Percentiles rank a stretch among this genome's conserved stretches.
Evolutionary conservation across 1,140 invertebrate species (phyloP).

Genomic region (Coenobita brevimanus): DNA sequence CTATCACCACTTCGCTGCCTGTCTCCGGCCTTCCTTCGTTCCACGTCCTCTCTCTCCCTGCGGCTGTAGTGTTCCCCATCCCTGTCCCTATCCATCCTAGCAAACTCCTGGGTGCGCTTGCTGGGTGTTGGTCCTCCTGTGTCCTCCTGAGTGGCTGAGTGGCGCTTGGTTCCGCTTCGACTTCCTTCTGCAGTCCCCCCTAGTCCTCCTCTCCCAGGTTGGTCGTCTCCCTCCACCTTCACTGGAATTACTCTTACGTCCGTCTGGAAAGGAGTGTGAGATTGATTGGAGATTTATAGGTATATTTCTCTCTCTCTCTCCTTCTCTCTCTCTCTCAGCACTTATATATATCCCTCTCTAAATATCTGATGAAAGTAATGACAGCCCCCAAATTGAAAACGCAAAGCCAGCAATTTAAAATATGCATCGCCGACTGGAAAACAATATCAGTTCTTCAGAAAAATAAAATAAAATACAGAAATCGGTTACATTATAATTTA

Average conservation of each 20-base stretch:
- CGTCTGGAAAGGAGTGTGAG: conserved; percentile 53
- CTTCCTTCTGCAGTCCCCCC: background rate
- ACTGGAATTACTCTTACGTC: conserved; percentile 69
- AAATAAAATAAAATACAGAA: too few relatives aligned
- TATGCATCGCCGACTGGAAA: too few relatives aligned
- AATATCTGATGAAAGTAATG: too few relatives aligned
- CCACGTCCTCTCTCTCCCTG: background rate
- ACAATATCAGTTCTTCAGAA: background rate
- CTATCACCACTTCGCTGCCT: too few relatives aligned
- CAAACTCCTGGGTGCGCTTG: conserved; percentile 46
- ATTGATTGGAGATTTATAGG: too few relatives aligned
- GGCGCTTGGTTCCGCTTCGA: conserved; percentile 46
- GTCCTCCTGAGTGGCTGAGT: conserved; percentile 36
- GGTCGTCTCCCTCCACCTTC: conserved; percentile 50
- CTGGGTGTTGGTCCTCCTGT: conserved; percentile 50
- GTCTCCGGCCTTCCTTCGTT: too few relatives aligned
- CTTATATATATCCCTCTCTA: too few relatives aligned
- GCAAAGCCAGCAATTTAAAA: background rate
- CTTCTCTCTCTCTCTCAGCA: too few relatives aligned
- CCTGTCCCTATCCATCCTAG: background rate
- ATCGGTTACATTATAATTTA: too few relatives aligned
- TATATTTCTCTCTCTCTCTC: too few relatives aligned
- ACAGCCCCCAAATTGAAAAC: background rate
- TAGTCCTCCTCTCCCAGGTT: background rate
- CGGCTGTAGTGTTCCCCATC: background rate